Conservation (phyloP, 2,113 vertebrate species). For the Damaliscus lunatus region DNA sequence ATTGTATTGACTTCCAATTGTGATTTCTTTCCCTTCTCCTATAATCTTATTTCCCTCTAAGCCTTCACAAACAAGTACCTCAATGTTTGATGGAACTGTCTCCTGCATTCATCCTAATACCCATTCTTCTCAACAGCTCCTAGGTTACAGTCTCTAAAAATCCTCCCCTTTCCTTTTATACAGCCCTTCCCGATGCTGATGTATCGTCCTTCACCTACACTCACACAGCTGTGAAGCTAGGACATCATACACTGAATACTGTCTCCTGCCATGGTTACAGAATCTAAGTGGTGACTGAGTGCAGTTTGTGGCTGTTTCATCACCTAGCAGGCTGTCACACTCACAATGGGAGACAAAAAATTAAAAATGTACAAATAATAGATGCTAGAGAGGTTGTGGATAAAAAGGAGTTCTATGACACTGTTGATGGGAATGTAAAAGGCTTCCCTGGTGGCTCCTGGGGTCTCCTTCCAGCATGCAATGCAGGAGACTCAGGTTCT, state of each 20-base stretch:
- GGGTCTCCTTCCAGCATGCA: background rate
- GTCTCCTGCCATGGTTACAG: background rate
- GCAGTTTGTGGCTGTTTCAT: fast-evolving
- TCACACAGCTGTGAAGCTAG: background rate
- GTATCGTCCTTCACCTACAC: background rate
- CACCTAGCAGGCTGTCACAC: background rate
- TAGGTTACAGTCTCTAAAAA: background rate
- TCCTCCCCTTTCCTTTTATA: background rate
- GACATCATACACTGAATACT: fast-evolving
- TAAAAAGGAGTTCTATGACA: background rate
- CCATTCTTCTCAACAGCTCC: background rate
- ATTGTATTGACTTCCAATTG: background rate
- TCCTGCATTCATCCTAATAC: background rate
- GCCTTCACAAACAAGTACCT: background rate
- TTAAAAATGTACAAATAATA: background rate
- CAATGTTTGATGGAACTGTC: fast-evolving
- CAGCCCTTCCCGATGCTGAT: fast-evolving
- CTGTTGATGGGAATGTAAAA: background rate
- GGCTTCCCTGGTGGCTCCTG: background rate
- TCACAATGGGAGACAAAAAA: background rate
- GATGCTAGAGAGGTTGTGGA: background rate
- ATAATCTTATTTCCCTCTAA: fast-evolving
- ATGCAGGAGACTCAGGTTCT: background rate
- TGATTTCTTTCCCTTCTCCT: background rate
- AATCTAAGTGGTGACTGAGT: fast-evolving